A percentile compares a stretch with the other conserved stretches of the same genome.
Conservation (phyloP, 2,797 vertebrate species). For the Urophycis tenuis region DNA sequence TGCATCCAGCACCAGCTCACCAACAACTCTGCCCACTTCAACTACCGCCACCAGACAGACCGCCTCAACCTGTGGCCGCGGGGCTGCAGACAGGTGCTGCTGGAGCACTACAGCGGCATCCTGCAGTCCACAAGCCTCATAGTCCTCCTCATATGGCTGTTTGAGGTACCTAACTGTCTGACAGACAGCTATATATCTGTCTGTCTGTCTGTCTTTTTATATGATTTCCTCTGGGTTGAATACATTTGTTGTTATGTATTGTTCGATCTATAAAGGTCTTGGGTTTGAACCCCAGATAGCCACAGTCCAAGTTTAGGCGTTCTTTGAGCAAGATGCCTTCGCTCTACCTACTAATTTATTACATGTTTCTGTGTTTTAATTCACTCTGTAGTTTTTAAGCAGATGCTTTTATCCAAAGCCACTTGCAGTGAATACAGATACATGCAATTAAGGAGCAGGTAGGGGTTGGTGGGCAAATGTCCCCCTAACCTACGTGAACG, state of each 20-base stretch:
- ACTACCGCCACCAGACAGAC: slow-evolving; percentile 68
- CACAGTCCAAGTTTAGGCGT: no score
- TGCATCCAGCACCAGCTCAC: slow-evolving; percentile 82
- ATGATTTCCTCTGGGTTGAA: no score
- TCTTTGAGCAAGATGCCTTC: no score
- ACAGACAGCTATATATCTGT: no score
- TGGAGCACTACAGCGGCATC: slow-evolving; percentile 78
- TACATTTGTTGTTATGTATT: neutral
- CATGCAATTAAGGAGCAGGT: no score
- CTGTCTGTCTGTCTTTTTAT: slow-evolving; percentile 8
- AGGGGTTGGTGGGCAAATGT: no score
- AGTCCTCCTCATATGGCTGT: slow-evolving; percentile 80
- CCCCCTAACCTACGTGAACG: no score
- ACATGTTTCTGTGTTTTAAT: no score
- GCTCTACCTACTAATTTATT: no score
- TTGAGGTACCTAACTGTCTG: slow-evolving; percentile 74
- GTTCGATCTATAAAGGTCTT: neutral
- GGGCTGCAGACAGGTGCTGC: slow-evolving; percentile 77
- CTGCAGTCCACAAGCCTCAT: slow-evolving; percentile 75
- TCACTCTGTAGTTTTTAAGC: no score
- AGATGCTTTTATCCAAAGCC: no score
- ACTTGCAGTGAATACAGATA: no score
- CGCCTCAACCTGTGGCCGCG: slow-evolving; percentile 79
- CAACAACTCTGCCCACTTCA: slow-evolving; percentile 74
- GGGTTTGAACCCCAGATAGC: neutral